phyloP scores from a whole-genome alignment of 2,797 vertebrate genomes.

The Enteromius viviparus region DNA sequence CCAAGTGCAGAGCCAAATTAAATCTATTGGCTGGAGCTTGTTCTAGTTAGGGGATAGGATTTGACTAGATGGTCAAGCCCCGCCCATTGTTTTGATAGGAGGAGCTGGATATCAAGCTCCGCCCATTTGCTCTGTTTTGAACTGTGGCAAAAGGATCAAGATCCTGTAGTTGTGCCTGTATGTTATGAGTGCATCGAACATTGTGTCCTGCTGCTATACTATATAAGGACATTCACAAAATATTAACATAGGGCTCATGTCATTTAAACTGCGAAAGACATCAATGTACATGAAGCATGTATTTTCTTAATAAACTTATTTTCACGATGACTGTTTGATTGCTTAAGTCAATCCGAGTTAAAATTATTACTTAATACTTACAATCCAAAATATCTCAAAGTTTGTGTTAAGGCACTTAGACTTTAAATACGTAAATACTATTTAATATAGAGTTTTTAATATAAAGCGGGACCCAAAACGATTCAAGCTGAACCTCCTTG shows the following conservation, averaged over 20 bases:
- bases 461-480: not conserved
- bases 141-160: slow-evolving; percentile 33
- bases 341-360: not conserved
- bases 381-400: too few species aligned
- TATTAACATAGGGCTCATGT: slow-evolving; percentile 37
- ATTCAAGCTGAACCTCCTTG: not conserved
- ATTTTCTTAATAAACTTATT: slow-evolving; percentile 60
- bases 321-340: slow-evolving; percentile 4
- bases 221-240: slow-evolving; percentile 33
- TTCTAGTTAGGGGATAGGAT: not conserved
- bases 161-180: slow-evolving; percentile 46
- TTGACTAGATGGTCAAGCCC: not conserved
- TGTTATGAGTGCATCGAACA: not conserved
- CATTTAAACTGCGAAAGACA: slow-evolving; percentile 6
- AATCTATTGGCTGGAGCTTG: not conserved
- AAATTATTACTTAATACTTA: not conserved
- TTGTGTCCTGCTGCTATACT: slow-evolving; percentile 45
- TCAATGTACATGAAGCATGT: slow-evolving; percentile 30
- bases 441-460: too few species aligned
- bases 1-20: not conserved
- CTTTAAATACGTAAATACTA: too few species aligned
- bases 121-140: not conserved
- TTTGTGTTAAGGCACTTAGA: too few species aligned
- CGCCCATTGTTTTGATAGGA: not conserved
- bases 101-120: not conserved